Conservation (phyloP, 1,140 invertebrate species). For the Lepidurus arcticus region DNA sequence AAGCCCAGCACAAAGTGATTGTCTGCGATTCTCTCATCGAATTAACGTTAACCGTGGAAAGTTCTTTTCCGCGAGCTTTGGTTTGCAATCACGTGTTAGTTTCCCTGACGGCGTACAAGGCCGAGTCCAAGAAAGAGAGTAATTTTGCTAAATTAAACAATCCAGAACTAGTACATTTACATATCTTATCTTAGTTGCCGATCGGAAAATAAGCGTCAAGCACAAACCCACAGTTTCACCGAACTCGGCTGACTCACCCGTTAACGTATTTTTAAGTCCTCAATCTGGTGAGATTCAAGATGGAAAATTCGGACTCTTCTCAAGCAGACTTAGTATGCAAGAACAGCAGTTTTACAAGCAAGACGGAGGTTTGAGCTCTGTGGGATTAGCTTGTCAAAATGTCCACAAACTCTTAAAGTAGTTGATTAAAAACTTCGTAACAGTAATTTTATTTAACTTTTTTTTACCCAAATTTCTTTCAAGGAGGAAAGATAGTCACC, state of each 20-base stretch:
- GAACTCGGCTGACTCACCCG: neutral
- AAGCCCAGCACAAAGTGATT: constrained; percentile 44
- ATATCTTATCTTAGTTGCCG: neutral
- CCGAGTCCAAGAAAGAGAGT: neutral
- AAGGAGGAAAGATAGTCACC: constrained; percentile 45
- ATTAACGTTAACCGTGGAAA: constrained; percentile 53
- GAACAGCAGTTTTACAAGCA: constrained; percentile 33
- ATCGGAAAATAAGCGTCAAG: constrained; percentile 31
- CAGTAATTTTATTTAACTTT: neutral
- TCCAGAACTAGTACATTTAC: neutral
- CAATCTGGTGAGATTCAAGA: neutral
- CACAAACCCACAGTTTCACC: constrained; percentile 33
- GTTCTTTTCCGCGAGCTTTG: constrained; percentile 55
- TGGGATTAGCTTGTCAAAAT: constrained; percentile 30
- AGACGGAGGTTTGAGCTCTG: constrained; percentile 34
- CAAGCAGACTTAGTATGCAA: constrained; percentile 27
- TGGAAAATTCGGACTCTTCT: constrained; percentile 24
- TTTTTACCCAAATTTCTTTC: constrained; percentile 29
- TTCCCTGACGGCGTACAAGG: constrained; percentile 6
- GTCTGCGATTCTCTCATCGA: constrained; percentile 54
- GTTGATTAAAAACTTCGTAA: neutral
- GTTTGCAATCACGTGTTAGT: constrained; percentile 42
- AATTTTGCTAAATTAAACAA: neutral
- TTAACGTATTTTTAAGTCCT: neutral
- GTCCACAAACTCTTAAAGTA: constrained; percentile 33